These are phyloP conservation scores for Dicyrtoma fusca DNA, from an alignment of 2,888 invertebrate species.

Conservation along the genomic window DNA sequence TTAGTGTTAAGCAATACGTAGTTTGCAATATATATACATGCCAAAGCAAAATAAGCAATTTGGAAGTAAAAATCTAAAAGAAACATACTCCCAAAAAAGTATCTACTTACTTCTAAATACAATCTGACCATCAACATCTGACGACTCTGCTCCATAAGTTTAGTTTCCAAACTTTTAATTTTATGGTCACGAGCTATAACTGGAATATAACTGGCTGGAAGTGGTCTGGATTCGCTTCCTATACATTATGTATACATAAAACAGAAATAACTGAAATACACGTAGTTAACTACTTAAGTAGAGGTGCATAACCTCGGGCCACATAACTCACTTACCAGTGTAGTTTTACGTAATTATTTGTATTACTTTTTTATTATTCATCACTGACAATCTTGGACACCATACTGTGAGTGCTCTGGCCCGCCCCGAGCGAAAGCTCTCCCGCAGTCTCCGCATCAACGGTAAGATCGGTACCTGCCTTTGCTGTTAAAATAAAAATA, in stretches of 20 bases:
- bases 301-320: too few relatives aligned
- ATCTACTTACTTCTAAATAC: constrained; percentile 43
- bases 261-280: too few relatives aligned
- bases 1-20: background rate
- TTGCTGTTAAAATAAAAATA: too few relatives aligned
- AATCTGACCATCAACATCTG: constrained; percentile 43
- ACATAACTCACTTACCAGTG: background rate
- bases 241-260: too few relatives aligned
- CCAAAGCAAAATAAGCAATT: too few relatives aligned
- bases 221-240: constrained; percentile 46
- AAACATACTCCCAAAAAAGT: too few relatives aligned
- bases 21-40: background rate
- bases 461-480: constrained; percentile 10
- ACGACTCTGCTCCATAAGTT: constrained; percentile 44
- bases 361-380: too few relatives aligned
- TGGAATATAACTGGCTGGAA: constrained; percentile 45
- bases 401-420: constrained; percentile 10
- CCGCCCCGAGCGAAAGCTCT: constrained; percentile 33
- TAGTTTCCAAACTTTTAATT: constrained; percentile 42
- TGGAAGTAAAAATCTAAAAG: too few relatives aligned
- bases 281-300: too few relatives aligned
- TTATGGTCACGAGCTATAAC: constrained; percentile 43
- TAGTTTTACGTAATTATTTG: background rate
- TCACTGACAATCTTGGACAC: constrained; percentile 26
- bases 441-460: constrained; percentile 35